Conservation (phyloP, 1,140 invertebrate genomes). For the Pomacea maculata region DNA sequence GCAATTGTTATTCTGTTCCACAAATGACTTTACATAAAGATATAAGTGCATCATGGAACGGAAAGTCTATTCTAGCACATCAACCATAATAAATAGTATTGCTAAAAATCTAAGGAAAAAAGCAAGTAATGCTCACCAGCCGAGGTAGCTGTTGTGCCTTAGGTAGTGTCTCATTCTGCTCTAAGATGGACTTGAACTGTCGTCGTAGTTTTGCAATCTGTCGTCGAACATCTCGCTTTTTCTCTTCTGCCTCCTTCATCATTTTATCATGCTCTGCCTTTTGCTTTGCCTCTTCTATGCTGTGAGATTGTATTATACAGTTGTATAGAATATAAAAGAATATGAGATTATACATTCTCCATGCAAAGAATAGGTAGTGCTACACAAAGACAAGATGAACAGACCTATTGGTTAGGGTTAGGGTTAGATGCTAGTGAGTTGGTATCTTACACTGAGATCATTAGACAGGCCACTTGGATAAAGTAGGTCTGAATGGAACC, state of each 20-base stretch:
- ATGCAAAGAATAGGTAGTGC: background rate
- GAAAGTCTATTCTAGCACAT: too few species aligned
- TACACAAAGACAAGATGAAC: too few species aligned
- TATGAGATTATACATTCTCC: background rate
- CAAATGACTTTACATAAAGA: too few species aligned
- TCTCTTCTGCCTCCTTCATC: slow-evolving; percentile 69
- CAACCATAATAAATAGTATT: too few species aligned
- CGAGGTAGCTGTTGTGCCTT: slow-evolving; percentile 54
- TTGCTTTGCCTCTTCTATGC: slow-evolving; percentile 76
- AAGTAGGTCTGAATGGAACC: too few species aligned
- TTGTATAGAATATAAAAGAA: background rate
- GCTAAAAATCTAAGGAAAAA: background rate
- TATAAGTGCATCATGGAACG: too few species aligned
- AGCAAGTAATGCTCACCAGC: slow-evolving; percentile 45
- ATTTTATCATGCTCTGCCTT: slow-evolving; percentile 71
- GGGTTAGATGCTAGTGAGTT: too few species aligned
- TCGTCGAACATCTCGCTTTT: slow-evolving; percentile 64
- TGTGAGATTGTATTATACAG: slow-evolving; percentile 41
- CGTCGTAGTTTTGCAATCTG: slow-evolving; percentile 60
- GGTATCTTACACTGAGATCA: too few species aligned
- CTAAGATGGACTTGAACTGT: slow-evolving; percentile 60
- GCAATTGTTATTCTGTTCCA: too few species aligned
- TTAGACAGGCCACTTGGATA: too few species aligned
- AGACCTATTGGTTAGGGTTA: too few species aligned
- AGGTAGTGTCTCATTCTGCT: slow-evolving; percentile 61